Evolutionary conservation across 1,140 invertebrate species (phyloP).

Genomic region (Drosophila sturtevanti): DNA sequence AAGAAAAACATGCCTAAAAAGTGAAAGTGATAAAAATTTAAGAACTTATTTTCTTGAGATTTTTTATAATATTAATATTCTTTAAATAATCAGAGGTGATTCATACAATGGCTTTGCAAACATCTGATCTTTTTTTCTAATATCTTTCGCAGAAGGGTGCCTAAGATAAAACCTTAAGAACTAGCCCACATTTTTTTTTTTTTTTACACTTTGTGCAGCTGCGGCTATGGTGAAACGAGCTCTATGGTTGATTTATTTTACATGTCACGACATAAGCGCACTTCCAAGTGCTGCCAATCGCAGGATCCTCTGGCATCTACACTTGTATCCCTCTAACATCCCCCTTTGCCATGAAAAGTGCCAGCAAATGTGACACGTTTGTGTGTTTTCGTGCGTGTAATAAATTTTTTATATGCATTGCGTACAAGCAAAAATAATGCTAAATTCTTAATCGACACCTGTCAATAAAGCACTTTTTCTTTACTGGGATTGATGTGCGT

Average conservation of each 20-base stretch:
- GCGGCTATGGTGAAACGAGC: conserved; percentile 16
- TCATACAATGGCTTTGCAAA: neutral
- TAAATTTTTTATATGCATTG: conserved; percentile 78
- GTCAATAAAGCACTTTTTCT: conserved; percentile 62
- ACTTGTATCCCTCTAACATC: too few species aligned
- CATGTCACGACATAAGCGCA: conserved; percentile 77
- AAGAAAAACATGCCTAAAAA: too few species aligned
- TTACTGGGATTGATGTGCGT: conserved; percentile 46
- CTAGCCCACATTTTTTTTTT: conserved; percentile 43
- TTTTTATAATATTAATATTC: too few species aligned
- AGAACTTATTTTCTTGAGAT: too few species aligned
- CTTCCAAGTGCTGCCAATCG: conserved; percentile 66
- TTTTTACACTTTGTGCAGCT: conserved; percentile 38
- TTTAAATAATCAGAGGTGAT: too few species aligned
- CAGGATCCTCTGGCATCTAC: conserved; percentile 13
- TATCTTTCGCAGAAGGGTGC: neutral
- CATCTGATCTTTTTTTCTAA: neutral
- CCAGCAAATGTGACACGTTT: conserved; percentile 73
- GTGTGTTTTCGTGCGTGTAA: conserved; percentile 80
- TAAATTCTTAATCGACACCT: conserved; percentile 81
- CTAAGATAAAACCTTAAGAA: conserved; percentile 32
- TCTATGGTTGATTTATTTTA: conserved; percentile 74
- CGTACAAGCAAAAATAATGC: conserved; percentile 72
- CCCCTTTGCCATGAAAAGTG: neutral
- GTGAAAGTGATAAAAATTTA: too few species aligned